Conservation (phyloP, 2,888 invertebrate species). For the Coecobrya sp. region DNA sequence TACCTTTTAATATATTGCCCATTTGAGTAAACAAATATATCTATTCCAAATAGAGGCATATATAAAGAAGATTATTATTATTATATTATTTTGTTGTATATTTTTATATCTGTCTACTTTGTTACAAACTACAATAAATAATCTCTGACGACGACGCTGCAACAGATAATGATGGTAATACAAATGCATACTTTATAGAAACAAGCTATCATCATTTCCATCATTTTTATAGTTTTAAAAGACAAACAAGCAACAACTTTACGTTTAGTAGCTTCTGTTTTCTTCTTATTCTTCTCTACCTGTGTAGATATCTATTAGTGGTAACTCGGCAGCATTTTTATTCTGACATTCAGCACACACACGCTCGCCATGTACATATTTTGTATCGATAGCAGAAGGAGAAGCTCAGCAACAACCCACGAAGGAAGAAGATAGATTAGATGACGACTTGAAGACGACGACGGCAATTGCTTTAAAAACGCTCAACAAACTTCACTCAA, state of each 20-base stretch:
- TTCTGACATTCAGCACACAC: constrained; percentile 62
- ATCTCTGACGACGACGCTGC: constrained; percentile 40
- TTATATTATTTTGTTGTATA: not conserved
- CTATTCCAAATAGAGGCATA: constrained; percentile 14
- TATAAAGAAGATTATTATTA: not conserved
- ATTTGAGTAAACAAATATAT: constrained; percentile 72
- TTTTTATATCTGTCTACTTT: constrained; percentile 70
- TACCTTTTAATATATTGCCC: constrained; percentile 34
- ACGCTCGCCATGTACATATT: constrained; percentile 38
- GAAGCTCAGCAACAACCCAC: constrained; percentile 56
- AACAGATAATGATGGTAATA: constrained; percentile 68
- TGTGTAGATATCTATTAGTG: constrained; percentile 50
- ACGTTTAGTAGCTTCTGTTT: constrained; percentile 7
- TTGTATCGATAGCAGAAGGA: constrained; percentile 47
- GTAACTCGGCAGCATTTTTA: constrained; percentile 46
- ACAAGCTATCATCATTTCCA: constrained; percentile 78
- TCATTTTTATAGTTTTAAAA: constrained; percentile 77
- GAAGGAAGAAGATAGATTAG: constrained; percentile 74
- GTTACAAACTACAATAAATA: constrained; percentile 70
- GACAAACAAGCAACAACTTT: constrained; percentile 60
- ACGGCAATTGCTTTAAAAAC: constrained; percentile 69
- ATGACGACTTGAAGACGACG: constrained; percentile 77
- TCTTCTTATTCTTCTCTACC: not conserved
- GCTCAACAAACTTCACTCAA: constrained; percentile 47
- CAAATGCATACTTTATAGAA: constrained; percentile 72